Percentiles rank a stretch among this genome's conserved stretches.
Conservation (phyloP, 2,888 invertebrate genomes). For the Dyspetes luteomarginatus region DNA sequence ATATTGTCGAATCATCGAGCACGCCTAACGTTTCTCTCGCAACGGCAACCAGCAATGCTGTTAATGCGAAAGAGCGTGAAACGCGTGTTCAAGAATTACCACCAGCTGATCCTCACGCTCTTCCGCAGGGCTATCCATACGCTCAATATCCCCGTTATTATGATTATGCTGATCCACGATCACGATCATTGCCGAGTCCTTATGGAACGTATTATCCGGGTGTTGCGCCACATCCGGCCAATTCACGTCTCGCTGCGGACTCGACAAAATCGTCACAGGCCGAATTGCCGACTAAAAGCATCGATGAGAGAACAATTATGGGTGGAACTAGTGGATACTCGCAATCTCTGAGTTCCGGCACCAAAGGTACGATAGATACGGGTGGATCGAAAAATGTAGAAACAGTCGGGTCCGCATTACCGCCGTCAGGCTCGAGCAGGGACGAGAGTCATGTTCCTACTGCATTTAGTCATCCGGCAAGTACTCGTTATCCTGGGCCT, state of each 20-base stretch:
- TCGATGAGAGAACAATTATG: constrained; percentile 68
- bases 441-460: constrained; percentile 79
- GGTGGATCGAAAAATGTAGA: constrained; percentile 67
- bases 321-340: constrained; percentile 71
- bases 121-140: constrained; percentile 80
- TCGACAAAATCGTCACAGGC: constrained; percentile 64
- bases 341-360: constrained; percentile 68
- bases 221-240: constrained; percentile 74
- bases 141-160: constrained; percentile 81
- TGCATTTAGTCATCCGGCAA: constrained; percentile 80
- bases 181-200: constrained; percentile 77
- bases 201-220: constrained; percentile 80
- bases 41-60: constrained; percentile 67
- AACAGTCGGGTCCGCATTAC: constrained; percentile 60
- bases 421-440: constrained; percentile 68
- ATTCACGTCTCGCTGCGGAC: constrained; percentile 71
- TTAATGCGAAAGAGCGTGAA: constrained; percentile 57
- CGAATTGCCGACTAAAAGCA: constrained; percentile 63
- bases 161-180: constrained; percentile 79
- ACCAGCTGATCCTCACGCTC: constrained; percentile 63
- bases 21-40: constrained; percentile 4
- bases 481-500: constrained; percentile 78
- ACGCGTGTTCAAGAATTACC: constrained; percentile 48
- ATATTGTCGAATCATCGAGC: constrained; percentile 36
- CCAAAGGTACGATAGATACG: constrained; percentile 70